phyloP scores from a whole-genome alignment of 2,113 vertebrate species.

The Hemicordylus capensis region DNA sequence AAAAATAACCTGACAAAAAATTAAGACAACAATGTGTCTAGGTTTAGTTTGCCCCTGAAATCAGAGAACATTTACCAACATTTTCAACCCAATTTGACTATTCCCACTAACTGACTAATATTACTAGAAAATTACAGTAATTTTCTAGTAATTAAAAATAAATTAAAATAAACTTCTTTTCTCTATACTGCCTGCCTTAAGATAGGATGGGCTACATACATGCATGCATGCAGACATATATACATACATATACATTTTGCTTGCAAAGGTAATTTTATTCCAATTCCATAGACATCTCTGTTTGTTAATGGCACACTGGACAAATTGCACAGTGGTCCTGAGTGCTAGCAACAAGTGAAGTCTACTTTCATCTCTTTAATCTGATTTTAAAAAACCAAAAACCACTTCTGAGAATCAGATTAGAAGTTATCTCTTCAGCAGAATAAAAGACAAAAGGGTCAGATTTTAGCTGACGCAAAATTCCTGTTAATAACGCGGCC shows the following conservation, averaged over 20 bases:
- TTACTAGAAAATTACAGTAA: no score
- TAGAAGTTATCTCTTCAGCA: slow-evolving; percentile 45
- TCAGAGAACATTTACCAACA: no score
- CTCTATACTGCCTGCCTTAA: no score
- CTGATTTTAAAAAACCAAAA: slow-evolving; percentile 32
- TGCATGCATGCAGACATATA: not conserved
- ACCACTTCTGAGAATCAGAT: slow-evolving; percentile 58
- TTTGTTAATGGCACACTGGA: not conserved
- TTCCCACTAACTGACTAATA: no score
- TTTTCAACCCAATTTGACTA: no score
- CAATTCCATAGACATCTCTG: not conserved
- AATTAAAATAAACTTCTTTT: no score
- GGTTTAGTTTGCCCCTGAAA: no score
- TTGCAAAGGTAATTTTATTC: not conserved
- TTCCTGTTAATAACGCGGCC: slow-evolving; percentile 57
- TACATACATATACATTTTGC: not conserved
- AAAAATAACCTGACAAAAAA: no score
- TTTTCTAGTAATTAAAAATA: no score
- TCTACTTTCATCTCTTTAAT: slow-evolving; percentile 65
- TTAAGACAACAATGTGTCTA: no score
- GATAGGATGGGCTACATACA: no score
- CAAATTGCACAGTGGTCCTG: slow-evolving; percentile 42
- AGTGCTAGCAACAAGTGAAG: slow-evolving; percentile 53
- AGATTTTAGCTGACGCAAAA: slow-evolving; percentile 68
- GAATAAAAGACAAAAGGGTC: slow-evolving; percentile 67